phyloP scores from a whole-genome alignment of 2,113 vertebrate species.

The Mus spicilegus region DNA sequence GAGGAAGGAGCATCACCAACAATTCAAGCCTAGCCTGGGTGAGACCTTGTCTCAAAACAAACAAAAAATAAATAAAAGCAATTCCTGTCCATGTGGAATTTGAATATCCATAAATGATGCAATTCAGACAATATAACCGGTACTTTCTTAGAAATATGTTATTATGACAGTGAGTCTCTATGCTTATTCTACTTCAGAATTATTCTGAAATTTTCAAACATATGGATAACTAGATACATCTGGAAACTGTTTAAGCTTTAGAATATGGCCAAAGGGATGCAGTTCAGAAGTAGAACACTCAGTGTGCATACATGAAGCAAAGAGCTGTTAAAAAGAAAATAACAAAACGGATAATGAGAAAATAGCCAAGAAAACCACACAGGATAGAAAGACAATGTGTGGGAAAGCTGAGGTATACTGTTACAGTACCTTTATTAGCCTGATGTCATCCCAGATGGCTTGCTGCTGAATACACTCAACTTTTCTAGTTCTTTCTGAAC shows the following conservation, averaged over 20 bases:
- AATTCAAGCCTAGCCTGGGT: not conserved
- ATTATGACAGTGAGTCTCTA: not conserved
- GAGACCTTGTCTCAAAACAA: not conserved
- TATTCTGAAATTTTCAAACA: not conserved
- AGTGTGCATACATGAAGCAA: not conserved
- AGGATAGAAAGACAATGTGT: not conserved
- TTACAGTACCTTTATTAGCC: too few relatives aligned
- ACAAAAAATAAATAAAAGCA: not conserved
- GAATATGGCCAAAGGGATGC: not conserved
- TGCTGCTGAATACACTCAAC: too few relatives aligned
- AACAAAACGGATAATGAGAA: not conserved
- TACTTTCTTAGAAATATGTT: not conserved
- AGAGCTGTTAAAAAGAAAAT: not conserved
- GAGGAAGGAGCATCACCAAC: not conserved
- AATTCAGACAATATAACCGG: too few relatives aligned
- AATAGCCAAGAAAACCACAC: not conserved
- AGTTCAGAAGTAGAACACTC: not conserved
- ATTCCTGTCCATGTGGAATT: not conserved
- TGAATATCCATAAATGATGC: too few relatives aligned
- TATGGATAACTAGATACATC: not conserved
- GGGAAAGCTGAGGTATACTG: not conserved
- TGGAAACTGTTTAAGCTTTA: not conserved
- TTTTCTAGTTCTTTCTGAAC: too few relatives aligned
- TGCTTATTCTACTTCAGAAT: not conserved
- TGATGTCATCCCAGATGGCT: too few relatives aligned